These are phyloP conservation scores for Philotrypesis tridentata DNA, from an alignment of 1,140 invertebrate species.

Conservation along the genomic window DNA sequence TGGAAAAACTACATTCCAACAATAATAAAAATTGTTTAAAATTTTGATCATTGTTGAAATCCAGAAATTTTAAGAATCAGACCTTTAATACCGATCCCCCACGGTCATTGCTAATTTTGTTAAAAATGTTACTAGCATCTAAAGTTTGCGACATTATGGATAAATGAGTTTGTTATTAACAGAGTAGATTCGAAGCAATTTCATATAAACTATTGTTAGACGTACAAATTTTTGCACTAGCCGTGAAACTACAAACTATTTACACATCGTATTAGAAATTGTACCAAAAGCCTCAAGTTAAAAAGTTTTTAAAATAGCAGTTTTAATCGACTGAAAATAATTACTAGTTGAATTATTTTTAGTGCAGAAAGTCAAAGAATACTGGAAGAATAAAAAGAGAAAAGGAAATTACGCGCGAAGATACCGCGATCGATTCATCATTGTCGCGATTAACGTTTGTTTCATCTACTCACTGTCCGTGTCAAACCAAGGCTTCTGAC, in stretches of 20 bases:
- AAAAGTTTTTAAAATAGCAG: neutral
- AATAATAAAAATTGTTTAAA: too few relatives aligned
- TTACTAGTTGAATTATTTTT: conserved; percentile 21
- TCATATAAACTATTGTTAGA: neutral
- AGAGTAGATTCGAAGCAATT: conserved; percentile 38
- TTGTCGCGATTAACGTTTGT: conserved; percentile 59
- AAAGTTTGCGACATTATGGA: conserved; percentile 19
- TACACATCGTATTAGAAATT: too few relatives aligned
- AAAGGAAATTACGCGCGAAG: conserved; percentile 32
- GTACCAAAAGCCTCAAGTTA: neutral
- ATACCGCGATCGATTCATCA: neutral
- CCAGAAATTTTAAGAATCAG: conserved; percentile 60
- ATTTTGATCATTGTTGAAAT: too few relatives aligned
- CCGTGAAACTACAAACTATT: neutral
- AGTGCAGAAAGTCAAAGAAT: neutral
- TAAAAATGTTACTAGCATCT: conserved; percentile 40
- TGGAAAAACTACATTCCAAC: too few relatives aligned
- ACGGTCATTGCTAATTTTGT: conserved; percentile 57
- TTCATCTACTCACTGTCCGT: conserved; percentile 73
- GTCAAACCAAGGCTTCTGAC: conserved; percentile 71
- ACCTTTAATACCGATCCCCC: conserved; percentile 60
- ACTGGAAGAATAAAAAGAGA: neutral
- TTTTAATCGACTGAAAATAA: conserved; percentile 3
- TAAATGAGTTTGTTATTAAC: conserved; percentile 45
- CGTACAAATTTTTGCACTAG: too few relatives aligned